phyloP scores from a whole-genome alignment of 2,797 vertebrate genomes.

The Gymnothorax javanicus region DNA sequence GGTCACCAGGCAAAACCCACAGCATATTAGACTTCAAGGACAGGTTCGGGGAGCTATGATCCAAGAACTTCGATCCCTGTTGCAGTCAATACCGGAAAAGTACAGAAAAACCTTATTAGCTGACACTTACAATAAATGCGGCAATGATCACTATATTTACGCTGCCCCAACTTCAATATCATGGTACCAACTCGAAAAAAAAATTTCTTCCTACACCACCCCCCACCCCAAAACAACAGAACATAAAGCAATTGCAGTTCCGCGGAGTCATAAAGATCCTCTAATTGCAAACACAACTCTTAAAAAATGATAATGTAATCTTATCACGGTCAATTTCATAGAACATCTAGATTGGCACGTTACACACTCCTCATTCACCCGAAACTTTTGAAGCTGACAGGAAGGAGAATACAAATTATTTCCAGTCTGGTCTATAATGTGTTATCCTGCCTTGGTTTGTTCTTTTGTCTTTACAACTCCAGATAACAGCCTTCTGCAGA shows the following conservation, averaged over 20 bases:
- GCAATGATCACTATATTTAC: background rate
- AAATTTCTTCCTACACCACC: background rate
- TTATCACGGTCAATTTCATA: background rate
- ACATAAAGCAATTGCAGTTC: background rate
- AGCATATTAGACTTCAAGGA: too few species aligned
- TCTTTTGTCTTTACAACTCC: background rate
- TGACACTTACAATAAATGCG: background rate
- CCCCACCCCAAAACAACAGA: background rate
- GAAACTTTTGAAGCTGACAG: background rate
- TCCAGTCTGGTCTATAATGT: background rate
- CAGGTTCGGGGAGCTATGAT: too few species aligned
- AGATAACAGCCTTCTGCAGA: background rate
- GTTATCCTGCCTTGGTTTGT: background rate
- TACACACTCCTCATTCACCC: background rate
- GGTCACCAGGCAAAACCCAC: too few species aligned
- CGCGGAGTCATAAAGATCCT: background rate
- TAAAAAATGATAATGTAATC: background rate
- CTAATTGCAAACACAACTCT: background rate
- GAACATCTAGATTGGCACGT: background rate
- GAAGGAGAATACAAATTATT: background rate
- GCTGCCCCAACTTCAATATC: background rate
- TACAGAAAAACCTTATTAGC: background rate
- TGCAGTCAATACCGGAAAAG: too few species aligned
- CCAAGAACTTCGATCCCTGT: too few species aligned
- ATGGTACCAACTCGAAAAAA: background rate